These are phyloP conservation scores for Gymnobelideus leadbeateri DNA, from an alignment of 2,113 vertebrate genomes.

Conservation along the genomic window DNA sequence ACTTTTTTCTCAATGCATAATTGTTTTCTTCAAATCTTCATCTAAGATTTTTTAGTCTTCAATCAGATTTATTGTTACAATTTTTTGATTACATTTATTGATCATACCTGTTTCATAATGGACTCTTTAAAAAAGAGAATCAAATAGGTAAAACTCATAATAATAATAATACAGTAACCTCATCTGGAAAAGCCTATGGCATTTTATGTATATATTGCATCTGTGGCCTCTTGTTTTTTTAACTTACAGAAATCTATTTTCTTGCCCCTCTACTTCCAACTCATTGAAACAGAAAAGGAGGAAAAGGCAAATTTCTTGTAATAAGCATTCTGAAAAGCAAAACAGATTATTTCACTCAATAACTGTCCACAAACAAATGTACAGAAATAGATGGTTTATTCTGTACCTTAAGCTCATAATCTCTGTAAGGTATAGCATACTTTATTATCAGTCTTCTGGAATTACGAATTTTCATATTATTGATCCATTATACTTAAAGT, in stretches of 20 bases:
- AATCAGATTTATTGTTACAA: not conserved
- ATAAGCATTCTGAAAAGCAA: not conserved
- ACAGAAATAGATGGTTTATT: not conserved
- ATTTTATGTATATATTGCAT: not conserved
- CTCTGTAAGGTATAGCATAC: not conserved
- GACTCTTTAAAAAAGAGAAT: not conserved
- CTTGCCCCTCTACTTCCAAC: not conserved
- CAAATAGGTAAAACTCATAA: not conserved
- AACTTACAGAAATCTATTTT: not conserved
- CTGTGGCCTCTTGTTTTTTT: not conserved
- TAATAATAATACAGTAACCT: not conserved
- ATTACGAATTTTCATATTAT: not conserved
- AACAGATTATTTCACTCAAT: not conserved
- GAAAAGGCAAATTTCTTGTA: not conserved
- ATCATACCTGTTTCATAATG: not conserved
- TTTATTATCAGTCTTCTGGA: not conserved
- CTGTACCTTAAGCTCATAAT: not conserved
- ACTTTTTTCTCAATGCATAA: not conserved
- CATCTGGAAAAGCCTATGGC: not conserved
- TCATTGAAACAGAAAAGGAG: accelerated
- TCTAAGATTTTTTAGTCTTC: not conserved
- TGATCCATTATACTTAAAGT: not conserved
- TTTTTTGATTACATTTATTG: not conserved
- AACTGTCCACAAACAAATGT: not conserved
- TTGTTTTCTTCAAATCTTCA: not conserved